Percentiles rank a stretch among this genome's conserved stretches.
phyloP scores from a whole-genome alignment of 2,797 vertebrate species.

The Psittacula echo region DNA sequence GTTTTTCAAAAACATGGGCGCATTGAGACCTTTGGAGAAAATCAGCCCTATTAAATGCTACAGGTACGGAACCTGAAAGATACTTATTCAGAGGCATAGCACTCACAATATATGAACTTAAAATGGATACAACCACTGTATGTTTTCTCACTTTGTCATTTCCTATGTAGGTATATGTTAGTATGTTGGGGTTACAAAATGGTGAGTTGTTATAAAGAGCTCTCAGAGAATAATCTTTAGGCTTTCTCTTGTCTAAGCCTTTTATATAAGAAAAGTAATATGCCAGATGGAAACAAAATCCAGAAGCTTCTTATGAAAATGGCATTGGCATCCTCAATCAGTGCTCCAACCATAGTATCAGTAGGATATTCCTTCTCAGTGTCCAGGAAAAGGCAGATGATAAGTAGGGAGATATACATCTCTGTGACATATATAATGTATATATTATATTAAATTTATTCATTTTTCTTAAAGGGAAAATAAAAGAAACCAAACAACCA shows the following conservation, averaged over 20 bases:
- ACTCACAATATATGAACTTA: background rate
- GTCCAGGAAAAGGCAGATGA: background rate
- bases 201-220: background rate
- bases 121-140: background rate
- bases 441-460: background rate
- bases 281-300: background rate
- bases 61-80: background rate
- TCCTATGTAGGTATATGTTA: background rate
- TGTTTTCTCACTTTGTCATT: background rate
- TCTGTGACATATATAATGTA: background rate
- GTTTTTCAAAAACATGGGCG: background rate
- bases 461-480: background rate
- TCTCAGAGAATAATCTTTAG: background rate
- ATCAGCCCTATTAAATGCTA: background rate
- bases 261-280: background rate
- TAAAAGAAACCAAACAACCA: background rate
- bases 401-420: background rate
- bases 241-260: background rate
- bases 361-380: background rate
- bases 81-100: background rate
- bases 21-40: background rate
- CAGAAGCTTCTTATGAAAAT: background rate
- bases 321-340: background rate
- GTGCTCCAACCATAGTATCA: background rate
- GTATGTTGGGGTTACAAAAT: background rate